phyloP scores from a whole-genome alignment of 2,888 invertebrate species.

The Drosophila tripunctata region DNA sequence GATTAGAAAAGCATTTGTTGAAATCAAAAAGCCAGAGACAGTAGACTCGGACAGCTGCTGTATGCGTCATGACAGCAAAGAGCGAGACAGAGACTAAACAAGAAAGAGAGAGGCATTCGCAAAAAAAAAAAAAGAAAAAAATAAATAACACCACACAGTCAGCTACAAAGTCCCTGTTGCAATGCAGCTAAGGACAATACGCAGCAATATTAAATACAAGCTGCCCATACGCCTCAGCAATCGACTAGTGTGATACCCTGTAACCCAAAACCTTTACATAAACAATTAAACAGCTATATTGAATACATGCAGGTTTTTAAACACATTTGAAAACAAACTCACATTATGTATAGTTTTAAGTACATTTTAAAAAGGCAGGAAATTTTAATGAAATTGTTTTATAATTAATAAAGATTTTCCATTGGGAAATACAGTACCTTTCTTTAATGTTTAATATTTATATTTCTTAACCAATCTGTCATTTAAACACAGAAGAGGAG shows the following conservation, averaged over 20 bases:
- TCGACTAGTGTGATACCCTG: constrained; percentile 8
- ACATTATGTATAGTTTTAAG: too few species aligned
- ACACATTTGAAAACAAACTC: too few species aligned
- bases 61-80: constrained; percentile 44
- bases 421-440: too few species aligned
- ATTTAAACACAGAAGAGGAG: too few species aligned
- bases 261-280: background rate
- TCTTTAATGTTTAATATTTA: too few species aligned
- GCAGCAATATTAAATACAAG: constrained; percentile 46
- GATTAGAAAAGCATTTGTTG: constrained; percentile 78
- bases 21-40: constrained; percentile 71
- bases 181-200: constrained; percentile 38
- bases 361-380: too few species aligned
- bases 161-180: constrained; percentile 35
- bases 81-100: background rate
- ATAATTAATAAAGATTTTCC: too few species aligned
- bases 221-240: background rate
- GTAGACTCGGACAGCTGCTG: constrained; percentile 36
- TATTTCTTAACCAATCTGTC: too few species aligned
- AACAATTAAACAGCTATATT: background rate
- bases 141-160: constrained; percentile 9
- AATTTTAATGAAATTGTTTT: too few species aligned
- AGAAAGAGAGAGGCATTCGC: background rate
- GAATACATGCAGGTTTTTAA: background rate
- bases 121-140: constrained; percentile 14